phyloP scores from a whole-genome alignment of 64 coral and sea anemone genomes.

The Hydrozoanthus tunicans region DNA sequence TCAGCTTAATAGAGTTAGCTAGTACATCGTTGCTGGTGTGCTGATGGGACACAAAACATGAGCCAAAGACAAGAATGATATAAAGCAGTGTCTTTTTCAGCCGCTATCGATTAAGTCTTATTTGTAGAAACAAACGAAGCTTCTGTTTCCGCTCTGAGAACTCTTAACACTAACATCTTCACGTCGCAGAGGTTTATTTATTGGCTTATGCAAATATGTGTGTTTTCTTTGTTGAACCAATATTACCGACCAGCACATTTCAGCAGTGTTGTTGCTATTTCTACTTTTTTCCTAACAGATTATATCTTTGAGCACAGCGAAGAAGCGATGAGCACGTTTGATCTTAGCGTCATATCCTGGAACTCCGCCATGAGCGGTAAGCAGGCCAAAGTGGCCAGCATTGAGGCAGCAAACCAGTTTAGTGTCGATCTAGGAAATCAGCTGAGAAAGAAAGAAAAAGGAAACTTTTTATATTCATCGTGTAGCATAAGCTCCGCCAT shows the following conservation, averaged over 20 bases:
- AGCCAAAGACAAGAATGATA: neutral
- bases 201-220: slow-evolving; percentile 46
- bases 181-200: neutral
- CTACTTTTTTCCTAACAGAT: neutral
- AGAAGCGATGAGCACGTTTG: slow-evolving; percentile 19
- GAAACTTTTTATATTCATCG: slow-evolving; percentile 18
- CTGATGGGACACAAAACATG: neutral
- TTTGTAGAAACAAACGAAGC: neutral
- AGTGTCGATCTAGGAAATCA: slow-evolving; percentile 5
- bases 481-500: slow-evolving; percentile 15
- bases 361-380: slow-evolving; percentile 7
- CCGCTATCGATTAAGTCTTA: neutral
- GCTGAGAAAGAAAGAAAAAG: slow-evolving; percentile 29
- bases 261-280: neutral
- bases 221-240: slow-evolving; percentile 15
- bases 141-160: neutral
- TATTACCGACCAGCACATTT: slow-evolving; percentile 43
- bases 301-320: neutral
- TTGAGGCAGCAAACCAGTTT: slow-evolving; percentile 14
- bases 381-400: neutral
- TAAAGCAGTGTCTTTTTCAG: neutral
- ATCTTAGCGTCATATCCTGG: slow-evolving; percentile 48
- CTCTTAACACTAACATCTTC: neutral
- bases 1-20: too few species aligned
- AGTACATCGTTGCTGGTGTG: too few species aligned